Percentiles rank a stretch among this genome's conserved stretches.
phyloP scores from a whole-genome alignment of 2,113 vertebrate species.

The Sturnira hondurensis region DNA sequence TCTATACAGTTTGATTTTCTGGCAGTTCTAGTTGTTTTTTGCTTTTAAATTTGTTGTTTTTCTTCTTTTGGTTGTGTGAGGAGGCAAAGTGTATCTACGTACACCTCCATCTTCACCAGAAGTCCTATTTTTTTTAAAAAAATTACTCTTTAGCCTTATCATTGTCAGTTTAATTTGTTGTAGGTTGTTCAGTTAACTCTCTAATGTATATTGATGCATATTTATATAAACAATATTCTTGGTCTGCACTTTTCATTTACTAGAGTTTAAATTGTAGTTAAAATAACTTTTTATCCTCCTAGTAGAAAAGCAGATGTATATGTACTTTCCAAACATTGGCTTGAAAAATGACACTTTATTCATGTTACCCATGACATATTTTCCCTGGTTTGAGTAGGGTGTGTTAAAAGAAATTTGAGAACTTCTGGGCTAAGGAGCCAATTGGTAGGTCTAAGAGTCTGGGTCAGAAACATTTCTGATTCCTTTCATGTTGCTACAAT shows the following conservation, averaged over 20 bases:
- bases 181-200: conserved; percentile 6
- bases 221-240: neutral
- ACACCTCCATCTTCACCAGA: too few relatives aligned
- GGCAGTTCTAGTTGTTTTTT: too few relatives aligned
- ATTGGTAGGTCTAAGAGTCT: neutral
- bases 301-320: neutral
- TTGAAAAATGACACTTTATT: neutral
- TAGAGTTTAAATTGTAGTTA: neutral
- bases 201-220: neutral
- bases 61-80: too few relatives aligned
- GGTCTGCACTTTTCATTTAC: conserved; percentile 12
- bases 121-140: neutral
- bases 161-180: neutral
- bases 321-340: neutral
- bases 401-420: neutral
- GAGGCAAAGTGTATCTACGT: too few relatives aligned
- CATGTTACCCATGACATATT: neutral
- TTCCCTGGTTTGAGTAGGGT: neutral
- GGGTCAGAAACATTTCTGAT: neutral
- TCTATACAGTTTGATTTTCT: too few relatives aligned
- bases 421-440: neutral
- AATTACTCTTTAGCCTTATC: neutral
- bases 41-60: too few relatives aligned
- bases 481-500: neutral
- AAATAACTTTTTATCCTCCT: neutral